Evolutionary conservation across 2,113 vertebrate genomes (phyloP).

Genomic region (Lynx canadensis): DNA sequence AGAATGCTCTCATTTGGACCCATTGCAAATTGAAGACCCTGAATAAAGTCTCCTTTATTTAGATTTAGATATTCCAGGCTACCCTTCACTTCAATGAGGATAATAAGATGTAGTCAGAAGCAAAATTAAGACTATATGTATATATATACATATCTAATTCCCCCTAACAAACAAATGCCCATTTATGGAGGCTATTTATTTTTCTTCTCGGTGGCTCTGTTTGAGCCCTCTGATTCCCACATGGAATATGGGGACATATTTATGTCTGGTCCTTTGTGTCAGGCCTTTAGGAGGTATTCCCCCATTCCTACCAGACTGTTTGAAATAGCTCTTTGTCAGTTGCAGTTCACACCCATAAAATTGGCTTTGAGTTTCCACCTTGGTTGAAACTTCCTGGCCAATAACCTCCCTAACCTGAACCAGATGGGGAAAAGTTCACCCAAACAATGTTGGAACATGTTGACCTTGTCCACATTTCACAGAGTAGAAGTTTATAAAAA

Average conservation of each 20-base stretch:
- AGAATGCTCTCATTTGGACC: not conserved
- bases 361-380: constrained; percentile 77
- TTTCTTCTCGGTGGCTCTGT: constrained; percentile 13
- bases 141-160: not conserved
- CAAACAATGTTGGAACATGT: constrained; percentile 65
- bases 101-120: not conserved
- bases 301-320: constrained; percentile 16
- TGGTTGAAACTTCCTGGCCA: constrained; percentile 68
- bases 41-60: not conserved
- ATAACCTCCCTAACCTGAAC: constrained; percentile 73
- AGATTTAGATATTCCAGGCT: not conserved
- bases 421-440: constrained; percentile 75
- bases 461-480: constrained; percentile 61
- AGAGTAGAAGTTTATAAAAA: constrained; percentile 61
- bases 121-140: not conserved
- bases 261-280: not conserved
- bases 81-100: not conserved
- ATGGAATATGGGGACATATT: not conserved
- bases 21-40: not conserved
- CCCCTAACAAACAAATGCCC: not conserved
- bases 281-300: not conserved
- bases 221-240: not conserved
- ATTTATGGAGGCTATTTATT: not conserved
- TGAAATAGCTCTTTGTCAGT: constrained; percentile 73
- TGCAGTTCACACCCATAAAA: constrained; percentile 77